Evolutionary conservation across 1,140 invertebrate genomes (phyloP), one percentile per base, ranked within the genome.

Genomic region (Penaeus chinensis): DNA sequence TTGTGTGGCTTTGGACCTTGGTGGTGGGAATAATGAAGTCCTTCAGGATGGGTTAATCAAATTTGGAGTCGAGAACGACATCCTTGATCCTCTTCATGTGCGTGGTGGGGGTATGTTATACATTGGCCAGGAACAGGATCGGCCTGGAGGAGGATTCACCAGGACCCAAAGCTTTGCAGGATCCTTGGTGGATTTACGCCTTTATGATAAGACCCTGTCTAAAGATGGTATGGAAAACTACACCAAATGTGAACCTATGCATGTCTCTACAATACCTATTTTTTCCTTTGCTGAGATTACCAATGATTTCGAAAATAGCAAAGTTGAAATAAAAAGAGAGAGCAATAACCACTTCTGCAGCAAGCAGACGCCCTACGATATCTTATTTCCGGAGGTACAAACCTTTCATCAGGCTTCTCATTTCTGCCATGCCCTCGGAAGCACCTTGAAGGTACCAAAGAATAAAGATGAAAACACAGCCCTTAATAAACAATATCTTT

Each of bases 91-190:
- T n/a, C 32, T 80, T 8, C 18, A 19, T 11, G 81, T 87, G 13
- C 54, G 20, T 2, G 80, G 86, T 13, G 86, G 81, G 0, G 86
- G 86, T 19, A 10, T 27, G 61, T 65, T 87, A 4, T 82, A 65
- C 69, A 65, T 87, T 8, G 86, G 86, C 2, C 86, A 87, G 24
- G 81, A 87, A 22, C 86, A 87, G 69, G 81, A 83, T 69, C 76
- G 71, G 11, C 80, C 77, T 5, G 86, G 79, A 24, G 86, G 86
- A 74, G 86, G 86, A 22, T 87, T 87, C 86, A 83, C 82, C 32
- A 71, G 76, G 71, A 65, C 78, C 74, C 81, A 77, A 74, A 87
- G 86, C 24, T 37, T 87, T 2, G 66, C 80, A 10, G 86, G 86
- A 16, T 76, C 86, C 16, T 13, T 87, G 54, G 79, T 63, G 27